Evolutionary conservation across 2,797 vertebrate genomes (phyloP).

Genomic region (Lacerta agilis): DNA sequence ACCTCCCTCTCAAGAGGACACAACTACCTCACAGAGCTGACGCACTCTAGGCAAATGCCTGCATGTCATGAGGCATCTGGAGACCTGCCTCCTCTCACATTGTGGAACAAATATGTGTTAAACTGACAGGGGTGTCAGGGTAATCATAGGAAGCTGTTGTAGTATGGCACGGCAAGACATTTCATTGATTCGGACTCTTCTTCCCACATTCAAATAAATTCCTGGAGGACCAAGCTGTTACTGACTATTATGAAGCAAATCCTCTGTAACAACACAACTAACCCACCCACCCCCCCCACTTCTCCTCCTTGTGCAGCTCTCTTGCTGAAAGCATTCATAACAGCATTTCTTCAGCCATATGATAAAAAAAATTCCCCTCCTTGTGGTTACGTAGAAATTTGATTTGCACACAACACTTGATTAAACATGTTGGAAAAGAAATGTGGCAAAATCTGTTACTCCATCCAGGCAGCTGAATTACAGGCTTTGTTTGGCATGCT

Average conservation of each 20-base stretch:
- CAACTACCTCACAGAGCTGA: background rate
- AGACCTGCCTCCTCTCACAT: background rate
- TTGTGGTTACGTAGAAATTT: conserved; percentile 23
- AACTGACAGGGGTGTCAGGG: background rate
- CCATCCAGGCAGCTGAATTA: conserved; percentile 46
- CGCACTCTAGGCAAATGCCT: conserved; percentile 15
- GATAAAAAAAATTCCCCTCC: background rate
- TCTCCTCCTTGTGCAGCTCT: background rate
- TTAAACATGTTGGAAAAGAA: conserved; percentile 43
- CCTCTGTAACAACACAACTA: background rate
- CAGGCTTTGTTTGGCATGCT: conserved; percentile 44
- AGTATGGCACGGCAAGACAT: background rate
- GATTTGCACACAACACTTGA: conserved; percentile 42
- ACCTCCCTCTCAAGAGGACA: conserved; percentile 48
- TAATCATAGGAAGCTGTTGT: background rate
- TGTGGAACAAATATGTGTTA: background rate
- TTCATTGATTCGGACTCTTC: background rate
- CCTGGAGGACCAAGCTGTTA: conserved; percentile 17
- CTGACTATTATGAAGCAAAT: background rate
- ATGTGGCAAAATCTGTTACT: conserved; percentile 45
- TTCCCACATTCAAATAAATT: background rate
- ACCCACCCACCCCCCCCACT: background rate
- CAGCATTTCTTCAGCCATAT: background rate
- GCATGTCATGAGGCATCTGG: conserved; percentile 27
- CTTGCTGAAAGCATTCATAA: background rate